phyloP scores from a whole-genome alignment of 1,140 invertebrate species.

The Brachionus rubens region DNA sequence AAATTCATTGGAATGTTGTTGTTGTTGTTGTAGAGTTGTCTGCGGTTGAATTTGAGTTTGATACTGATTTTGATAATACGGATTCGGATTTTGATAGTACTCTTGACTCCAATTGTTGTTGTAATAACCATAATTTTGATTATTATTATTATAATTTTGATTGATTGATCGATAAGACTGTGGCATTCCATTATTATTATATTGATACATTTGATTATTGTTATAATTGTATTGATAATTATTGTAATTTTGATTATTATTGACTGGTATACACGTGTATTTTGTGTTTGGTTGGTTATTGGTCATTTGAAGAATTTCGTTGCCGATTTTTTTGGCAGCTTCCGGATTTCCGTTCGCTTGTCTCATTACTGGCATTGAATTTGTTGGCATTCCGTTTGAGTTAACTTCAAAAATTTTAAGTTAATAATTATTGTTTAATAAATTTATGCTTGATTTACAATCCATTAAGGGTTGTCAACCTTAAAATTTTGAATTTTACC shows the following conservation, averaged over 20 bases:
- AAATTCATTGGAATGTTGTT: constrained; percentile 23
- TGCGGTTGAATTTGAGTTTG: background rate
- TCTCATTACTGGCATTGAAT: background rate
- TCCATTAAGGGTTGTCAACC: too few relatives aligned
- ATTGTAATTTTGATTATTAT: background rate
- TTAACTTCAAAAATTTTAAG: background rate
- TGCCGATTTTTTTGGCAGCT: constrained; percentile 8
- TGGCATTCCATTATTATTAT: background rate
- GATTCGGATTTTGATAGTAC: background rate
- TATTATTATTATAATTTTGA: background rate
- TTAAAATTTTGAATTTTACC: too few relatives aligned
- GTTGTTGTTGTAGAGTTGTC: constrained; percentile 13
- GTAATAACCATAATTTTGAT: background rate
- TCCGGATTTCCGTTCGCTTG: background rate
- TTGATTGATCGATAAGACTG: background rate
- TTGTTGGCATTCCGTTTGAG: constrained; percentile 1
- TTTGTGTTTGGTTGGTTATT: constrained; percentile 11
- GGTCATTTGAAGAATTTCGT: constrained; percentile 30
- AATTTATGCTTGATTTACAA: too few relatives aligned
- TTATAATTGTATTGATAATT: constrained; percentile 17
- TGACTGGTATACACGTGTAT: constrained; percentile 43
- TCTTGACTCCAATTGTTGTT: constrained; percentile 19
- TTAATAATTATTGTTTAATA: too few relatives aligned
- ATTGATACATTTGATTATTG: background rate
- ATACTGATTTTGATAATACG: background rate